Base-by-base conservation (phyloP, 2,888 invertebrate genomes). In the Phyllotreta cruciferae region DNA sequence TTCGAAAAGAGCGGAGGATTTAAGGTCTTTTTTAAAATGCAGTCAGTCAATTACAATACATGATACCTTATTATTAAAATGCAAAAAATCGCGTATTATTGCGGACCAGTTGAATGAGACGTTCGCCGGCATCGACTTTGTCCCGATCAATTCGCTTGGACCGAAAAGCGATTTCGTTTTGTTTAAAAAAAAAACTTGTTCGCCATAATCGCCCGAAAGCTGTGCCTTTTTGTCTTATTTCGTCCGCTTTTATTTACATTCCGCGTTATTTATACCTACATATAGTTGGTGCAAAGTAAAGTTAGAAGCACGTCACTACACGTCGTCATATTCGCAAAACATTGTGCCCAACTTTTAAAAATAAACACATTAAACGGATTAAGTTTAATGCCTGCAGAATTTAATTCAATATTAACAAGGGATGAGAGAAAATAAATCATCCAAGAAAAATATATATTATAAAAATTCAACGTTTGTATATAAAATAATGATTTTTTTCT, bases 41-140 rank as follows among this genome's bases (percentile, higher is more conserved):
- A 71, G 70, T 71, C 73, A 72, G 69, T 71, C 73, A 72, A 70
- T 73, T 74, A 71, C 72, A 68, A 73, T 73, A 70, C 74, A 72
- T 67, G 72, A 74, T 72, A 73, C 71, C 74, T 69, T 71, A 73
- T 74, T 73, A 74, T 74, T 73, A 74, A 72, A 72, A 70, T 68
- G 71, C 70, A 72, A 73, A 73, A 73, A 73, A 71, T 72, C 71
- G 69, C 70, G 67, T 71, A 67, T 61, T 70, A 61, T 70, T 70
- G 65, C 66, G 64, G 73, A 60, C 72, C 72, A 72, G 63, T 50
- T 54, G 66, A 67, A 63, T 56, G 41, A 36, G 44, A 56, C 62
- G 44, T 56, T 49, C 44, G 24, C 13, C 34, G 10, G 9, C 24
- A 35, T 47, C 55, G 38, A 35, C 42, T 37, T 56, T 52, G 36